phyloP scores from a whole-genome alignment of 2,797 vertebrate species.

The Eremophila alpestris region DNA sequence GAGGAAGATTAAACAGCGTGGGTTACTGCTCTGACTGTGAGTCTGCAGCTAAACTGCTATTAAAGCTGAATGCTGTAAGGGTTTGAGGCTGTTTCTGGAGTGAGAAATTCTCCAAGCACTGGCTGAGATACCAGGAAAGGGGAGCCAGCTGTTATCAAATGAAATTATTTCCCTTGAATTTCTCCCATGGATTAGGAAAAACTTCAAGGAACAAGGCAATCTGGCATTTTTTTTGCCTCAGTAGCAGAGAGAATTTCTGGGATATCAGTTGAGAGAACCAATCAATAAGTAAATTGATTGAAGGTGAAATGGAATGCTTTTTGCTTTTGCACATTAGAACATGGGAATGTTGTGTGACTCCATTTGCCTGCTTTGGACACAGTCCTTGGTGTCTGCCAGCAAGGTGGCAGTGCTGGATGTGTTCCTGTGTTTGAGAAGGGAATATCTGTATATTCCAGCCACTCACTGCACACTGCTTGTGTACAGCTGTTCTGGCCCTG shows the following conservation, averaged over 20 bases:
- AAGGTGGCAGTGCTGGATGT: background rate
- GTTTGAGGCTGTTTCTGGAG: background rate
- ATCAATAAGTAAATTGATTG: background rate
- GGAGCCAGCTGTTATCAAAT: background rate
- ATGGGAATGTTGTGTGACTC: background rate
- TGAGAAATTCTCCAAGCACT: background rate
- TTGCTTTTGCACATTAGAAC: background rate
- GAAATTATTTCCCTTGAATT: background rate
- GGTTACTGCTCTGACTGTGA: background rate
- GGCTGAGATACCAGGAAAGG: background rate
- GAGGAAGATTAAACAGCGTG: background rate
- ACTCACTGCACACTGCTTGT: accelerated
- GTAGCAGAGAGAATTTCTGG: background rate
- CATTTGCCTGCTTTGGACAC: background rate
- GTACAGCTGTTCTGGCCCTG: background rate
- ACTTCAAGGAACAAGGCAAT: background rate
- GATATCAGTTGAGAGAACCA: background rate
- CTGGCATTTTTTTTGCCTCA: background rate
- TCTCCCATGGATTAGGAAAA: background rate
- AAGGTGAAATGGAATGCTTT: background rate
- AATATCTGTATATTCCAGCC: background rate
- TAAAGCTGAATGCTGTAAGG: background rate
- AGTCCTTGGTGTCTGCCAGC: background rate
- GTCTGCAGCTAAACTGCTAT: background rate
- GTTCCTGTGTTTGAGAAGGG: background rate